phyloP scores from a whole-genome alignment of 1,140 invertebrate genomes.

The Acromyrmex echinatior region DNA sequence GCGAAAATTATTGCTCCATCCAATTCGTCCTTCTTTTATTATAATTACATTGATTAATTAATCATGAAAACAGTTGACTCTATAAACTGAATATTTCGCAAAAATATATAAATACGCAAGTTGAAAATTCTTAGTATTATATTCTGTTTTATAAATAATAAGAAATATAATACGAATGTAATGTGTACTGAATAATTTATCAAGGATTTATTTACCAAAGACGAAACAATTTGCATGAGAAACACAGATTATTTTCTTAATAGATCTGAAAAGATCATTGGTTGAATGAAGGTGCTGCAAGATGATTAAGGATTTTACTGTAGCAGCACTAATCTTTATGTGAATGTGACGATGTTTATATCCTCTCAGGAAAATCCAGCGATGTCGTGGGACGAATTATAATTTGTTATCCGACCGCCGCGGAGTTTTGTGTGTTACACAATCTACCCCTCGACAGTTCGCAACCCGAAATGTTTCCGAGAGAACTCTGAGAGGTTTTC shows the following conservation, averaged over 20 bases:
- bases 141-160: no score
- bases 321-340: slow-evolving; percentile 15
- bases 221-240: background rate
- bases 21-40: no score
- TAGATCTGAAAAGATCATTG: background rate
- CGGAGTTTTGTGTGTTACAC: slow-evolving; percentile 10
- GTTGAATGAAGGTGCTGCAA: background rate
- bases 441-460: slow-evolving; percentile 34
- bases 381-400: slow-evolving; percentile 15
- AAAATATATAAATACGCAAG: no score
- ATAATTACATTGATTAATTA: no score
- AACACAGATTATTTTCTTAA: background rate
- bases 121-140: background rate
- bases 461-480: slow-evolving; percentile 40
- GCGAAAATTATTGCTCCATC: no score
- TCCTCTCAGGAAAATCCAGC: slow-evolving; percentile 13
- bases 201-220: no score
- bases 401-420: slow-evolving; percentile 24
- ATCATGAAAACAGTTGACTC: no score
- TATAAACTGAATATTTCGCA: no score
- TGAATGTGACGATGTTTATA: slow-evolving; percentile 10
- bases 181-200: background rate
- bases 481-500: slow-evolving; percentile 32
- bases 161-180: background rate
- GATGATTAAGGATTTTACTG: slow-evolving; percentile 2